These are phyloP conservation scores for Phodopus roborovskii DNA, from an alignment of 2,113 vertebrate species.

Conservation along the genomic window DNA sequence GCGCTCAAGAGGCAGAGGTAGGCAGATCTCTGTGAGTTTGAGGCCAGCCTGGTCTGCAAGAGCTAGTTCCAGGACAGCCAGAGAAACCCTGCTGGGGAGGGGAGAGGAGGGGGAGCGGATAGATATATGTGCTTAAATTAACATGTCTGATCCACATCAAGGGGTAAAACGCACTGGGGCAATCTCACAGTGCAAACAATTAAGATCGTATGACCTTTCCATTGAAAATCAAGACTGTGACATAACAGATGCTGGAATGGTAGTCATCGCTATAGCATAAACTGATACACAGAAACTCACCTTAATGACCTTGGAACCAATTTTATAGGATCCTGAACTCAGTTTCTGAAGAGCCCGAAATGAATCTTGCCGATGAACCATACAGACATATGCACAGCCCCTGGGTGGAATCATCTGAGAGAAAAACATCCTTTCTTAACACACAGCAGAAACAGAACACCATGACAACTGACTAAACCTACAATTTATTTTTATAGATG, in stretches of 20 bases:
- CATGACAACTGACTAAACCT: not conserved
- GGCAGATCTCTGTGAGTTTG: too few species aligned
- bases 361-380: slow-evolving; percentile 98
- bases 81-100: too few species aligned
- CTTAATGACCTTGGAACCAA: slow-evolving; percentile 99
- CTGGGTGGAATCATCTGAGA: slow-evolving; percentile 98
- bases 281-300: slow-evolving; percentile 81
- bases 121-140: not conserved
- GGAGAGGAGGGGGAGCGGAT: too few species aligned
- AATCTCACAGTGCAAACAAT: not conserved
- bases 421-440: slow-evolving; percentile 45
- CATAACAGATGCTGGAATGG: not conserved
- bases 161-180: not conserved
- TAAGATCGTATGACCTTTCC: not conserved
- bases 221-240: not conserved
- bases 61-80: too few species aligned
- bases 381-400: slow-evolving; percentile 99
- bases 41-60: too few species aligned
- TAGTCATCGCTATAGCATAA: not conserved
- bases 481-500: not conserved
- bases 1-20: too few species aligned
- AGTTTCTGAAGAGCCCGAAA: slow-evolving; percentile 97
- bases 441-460: not conserved
- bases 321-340: slow-evolving; percentile 97
- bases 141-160: too few species aligned